Evolutionary conservation across 1,140 invertebrate genomes (phyloP).

Genomic region (Solenopsis fugax): DNA sequence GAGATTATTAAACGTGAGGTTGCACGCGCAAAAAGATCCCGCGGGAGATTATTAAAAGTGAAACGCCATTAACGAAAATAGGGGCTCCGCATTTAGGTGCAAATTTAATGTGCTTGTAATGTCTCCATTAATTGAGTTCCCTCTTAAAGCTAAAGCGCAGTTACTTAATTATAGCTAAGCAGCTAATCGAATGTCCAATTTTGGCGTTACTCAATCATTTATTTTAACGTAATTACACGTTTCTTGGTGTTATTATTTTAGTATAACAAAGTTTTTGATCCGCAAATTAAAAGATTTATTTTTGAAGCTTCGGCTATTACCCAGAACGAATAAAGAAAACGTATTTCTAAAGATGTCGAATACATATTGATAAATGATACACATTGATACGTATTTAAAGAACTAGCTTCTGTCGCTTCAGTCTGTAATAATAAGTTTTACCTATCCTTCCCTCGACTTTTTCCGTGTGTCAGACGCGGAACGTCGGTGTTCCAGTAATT

Average conservation of each 20-base stretch:
- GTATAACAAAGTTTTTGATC: not conserved
- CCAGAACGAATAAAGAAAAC: not conserved
- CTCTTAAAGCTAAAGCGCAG: not conserved
- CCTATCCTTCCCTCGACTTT: not conserved
- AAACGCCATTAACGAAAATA: conserved; percentile 69
- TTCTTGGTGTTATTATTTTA: not conserved
- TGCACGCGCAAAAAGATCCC: conserved; percentile 21
- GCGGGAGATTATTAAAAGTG: conserved; percentile 52
- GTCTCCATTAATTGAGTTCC: conserved; percentile 26
- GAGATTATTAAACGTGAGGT: conserved; percentile 68
- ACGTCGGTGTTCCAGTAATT: conserved; percentile 1
- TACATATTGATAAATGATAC: too few species aligned
- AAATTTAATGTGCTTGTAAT: conserved; percentile 39
- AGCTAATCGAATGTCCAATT: not conserved
- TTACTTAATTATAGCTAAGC: conserved; percentile 3
- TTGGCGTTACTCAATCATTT: not conserved
- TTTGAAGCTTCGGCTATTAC: not conserved
- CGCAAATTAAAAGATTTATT: not conserved
- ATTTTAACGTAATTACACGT: not conserved
- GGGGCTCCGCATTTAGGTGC: conserved; percentile 16
- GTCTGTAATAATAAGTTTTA: not conserved
- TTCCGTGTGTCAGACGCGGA: not conserved
- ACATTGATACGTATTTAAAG: not conserved
- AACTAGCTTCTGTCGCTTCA: not conserved
- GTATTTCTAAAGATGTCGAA: too few species aligned